These are phyloP conservation scores for Brachynemurus nebulosus DNA, from an alignment of 2,888 invertebrate genomes.

Conservation along the genomic window DNA sequence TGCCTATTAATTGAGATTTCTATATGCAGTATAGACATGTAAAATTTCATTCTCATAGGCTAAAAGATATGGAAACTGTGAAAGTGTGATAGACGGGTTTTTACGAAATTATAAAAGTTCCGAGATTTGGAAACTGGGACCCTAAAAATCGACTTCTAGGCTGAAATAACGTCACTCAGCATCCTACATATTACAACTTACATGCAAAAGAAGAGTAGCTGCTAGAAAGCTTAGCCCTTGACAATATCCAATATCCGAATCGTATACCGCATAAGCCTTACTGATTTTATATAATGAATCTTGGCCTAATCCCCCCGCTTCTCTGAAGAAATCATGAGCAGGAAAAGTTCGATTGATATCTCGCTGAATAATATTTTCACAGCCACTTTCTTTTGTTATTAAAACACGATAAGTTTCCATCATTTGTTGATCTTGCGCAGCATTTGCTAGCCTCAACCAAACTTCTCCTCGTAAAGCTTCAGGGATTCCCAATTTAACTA, in stretches of 20 bases:
- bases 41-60: too few species aligned
- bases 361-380: constrained; percentile 87
- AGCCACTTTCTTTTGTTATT: constrained; percentile 88
- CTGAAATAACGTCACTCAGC: too few species aligned
- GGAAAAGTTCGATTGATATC: constrained; percentile 98
- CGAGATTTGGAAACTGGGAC: too few species aligned
- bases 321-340: constrained; percentile 95
- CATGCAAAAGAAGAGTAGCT: constrained; percentile 88
- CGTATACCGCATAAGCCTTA: constrained; percentile 94
- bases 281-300: constrained; percentile 91
- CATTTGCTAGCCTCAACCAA: constrained; percentile 89
- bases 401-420: constrained; percentile 87
- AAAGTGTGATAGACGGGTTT: too few species aligned
- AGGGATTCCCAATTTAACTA: constrained; percentile 81
- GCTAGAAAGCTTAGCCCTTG: constrained; percentile 97
- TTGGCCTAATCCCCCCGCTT: constrained; percentile 88
- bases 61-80: too few species aligned
- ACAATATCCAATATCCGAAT: constrained; percentile 96
- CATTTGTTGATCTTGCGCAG: constrained; percentile 68
- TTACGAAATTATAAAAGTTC: too few species aligned
- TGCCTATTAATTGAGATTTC: too few species aligned
- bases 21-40: too few species aligned
- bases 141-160: too few species aligned
- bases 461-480: constrained; percentile 94
- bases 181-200: constrained; percentile 43